phyloP scores from a whole-genome alignment of 2,113 vertebrate genomes.

The Rissa tridactyla region DNA sequence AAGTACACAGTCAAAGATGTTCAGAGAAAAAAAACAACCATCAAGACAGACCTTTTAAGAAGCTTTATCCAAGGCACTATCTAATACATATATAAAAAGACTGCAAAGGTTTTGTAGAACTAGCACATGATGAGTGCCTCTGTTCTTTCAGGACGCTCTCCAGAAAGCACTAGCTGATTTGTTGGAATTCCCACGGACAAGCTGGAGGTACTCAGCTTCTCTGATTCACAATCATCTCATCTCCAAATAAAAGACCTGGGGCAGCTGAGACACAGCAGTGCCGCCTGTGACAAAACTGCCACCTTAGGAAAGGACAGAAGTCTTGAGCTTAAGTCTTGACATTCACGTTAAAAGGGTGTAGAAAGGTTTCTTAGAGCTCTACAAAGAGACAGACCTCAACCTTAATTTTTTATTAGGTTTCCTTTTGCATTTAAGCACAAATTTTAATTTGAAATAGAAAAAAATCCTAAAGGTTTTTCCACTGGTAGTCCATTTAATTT shows the following conservation, averaged over 20 bases:
- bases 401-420: background rate
- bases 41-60: background rate
- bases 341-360: background rate
- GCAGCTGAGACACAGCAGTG: background rate
- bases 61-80: background rate
- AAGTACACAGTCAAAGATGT: background rate
- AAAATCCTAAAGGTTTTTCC: background rate
- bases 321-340: background rate
- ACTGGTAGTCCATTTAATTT: background rate
- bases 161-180: background rate
- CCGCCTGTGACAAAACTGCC: background rate
- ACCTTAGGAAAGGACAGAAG: background rate
- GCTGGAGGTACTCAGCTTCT: background rate
- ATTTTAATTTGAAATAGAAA: background rate
- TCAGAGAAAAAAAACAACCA: background rate
- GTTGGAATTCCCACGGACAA: background rate
- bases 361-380: background rate
- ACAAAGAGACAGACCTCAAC: background rate
- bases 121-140: background rate
- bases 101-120: background rate
- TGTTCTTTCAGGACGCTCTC: background rate
- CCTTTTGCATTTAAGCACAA: background rate
- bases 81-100: background rate
- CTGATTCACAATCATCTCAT: background rate
- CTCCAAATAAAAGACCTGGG: background rate